These are phyloP conservation scores for Andrena camellia DNA, from an alignment of 2,888 invertebrate species.

Conservation along the genomic window DNA sequence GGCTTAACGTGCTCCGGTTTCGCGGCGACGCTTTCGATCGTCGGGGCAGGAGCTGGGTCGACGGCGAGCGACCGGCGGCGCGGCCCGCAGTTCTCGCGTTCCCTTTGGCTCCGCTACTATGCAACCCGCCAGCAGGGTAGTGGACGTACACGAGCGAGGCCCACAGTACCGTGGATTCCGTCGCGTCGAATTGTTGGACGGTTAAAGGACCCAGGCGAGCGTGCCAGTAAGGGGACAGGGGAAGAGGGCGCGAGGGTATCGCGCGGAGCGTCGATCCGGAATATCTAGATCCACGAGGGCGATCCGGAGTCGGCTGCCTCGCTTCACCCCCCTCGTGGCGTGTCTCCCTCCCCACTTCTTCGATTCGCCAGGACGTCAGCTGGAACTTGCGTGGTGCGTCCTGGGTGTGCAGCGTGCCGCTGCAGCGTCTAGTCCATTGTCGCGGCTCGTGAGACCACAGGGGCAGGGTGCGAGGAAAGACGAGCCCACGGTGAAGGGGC, in stretches of 20 bases:
- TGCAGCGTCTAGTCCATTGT: slow-evolving; percentile 71
- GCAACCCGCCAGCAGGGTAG: not conserved
- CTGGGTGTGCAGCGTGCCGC: slow-evolving; percentile 68
- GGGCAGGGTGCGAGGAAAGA: slow-evolving; percentile 37
- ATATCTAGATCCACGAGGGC: slow-evolving; percentile 46
- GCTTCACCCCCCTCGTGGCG: slow-evolving; percentile 37
- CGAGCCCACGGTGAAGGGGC: slow-evolving; percentile 15
- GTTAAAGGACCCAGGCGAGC: not conserved
- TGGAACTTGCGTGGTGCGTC: slow-evolving; percentile 73
- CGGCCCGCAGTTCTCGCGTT: slow-evolving; percentile 23
- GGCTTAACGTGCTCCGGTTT: slow-evolving; percentile 41
- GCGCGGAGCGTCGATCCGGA: slow-evolving; percentile 21
- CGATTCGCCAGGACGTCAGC: slow-evolving; percentile 72
- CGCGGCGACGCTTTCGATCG: slow-evolving; percentile 54
- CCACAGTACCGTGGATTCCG: not conserved
- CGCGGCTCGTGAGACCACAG: slow-evolving; percentile 65
- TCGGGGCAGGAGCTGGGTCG: slow-evolving; percentile 30
- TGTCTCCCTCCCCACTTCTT: slow-evolving; percentile 63
- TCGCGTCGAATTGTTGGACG: not conserved
- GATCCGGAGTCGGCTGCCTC: slow-evolving; percentile 16
- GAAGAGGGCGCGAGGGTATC: not conserved
- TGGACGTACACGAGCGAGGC: not conserved
- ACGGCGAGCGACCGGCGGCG: slow-evolving; percentile 37
- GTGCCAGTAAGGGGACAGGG: not conserved
- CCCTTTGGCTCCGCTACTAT: not conserved